Percentiles rank a stretch among this genome's conserved stretches.
phyloP scores from a whole-genome alignment of 2,113 vertebrate genomes.

The Scomber scombrus region DNA sequence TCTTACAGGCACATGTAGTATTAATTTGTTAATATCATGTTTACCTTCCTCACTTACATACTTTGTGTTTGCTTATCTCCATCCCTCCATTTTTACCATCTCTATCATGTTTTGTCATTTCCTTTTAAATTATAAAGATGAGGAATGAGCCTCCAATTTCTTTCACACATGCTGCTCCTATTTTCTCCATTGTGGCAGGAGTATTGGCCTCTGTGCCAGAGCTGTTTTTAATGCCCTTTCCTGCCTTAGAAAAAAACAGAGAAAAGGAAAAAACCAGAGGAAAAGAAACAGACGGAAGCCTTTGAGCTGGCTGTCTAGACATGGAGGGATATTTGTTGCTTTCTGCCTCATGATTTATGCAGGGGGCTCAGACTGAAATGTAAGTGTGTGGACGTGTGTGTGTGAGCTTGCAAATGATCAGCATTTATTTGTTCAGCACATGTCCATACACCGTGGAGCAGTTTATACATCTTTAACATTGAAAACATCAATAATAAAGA shows the following conservation, averaged over 20 bases:
- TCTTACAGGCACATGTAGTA: no score
- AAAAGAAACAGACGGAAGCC: conserved; percentile 77
- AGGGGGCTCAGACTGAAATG: conserved; percentile 26
- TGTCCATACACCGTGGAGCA: background rate
- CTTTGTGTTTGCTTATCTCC: background rate
- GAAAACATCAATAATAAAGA: background rate
- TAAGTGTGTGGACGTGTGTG: background rate
- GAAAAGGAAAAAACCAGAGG: conserved; percentile 59
- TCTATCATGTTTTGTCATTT: no score
- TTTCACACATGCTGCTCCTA: conserved; percentile 58
- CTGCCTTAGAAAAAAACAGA: conserved; percentile 71
- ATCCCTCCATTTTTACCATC: background rate
- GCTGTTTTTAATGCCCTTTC: conserved; percentile 73
- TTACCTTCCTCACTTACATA: no score
- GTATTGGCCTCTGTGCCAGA: conserved; percentile 48
- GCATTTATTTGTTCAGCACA: background rate
- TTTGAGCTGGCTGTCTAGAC: conserved; percentile 83
- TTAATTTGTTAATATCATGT: no score
- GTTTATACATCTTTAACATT: background rate
- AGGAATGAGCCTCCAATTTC: conserved; percentile 27
- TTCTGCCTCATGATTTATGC: conserved; percentile 62
- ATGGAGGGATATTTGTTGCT: conserved; percentile 78
- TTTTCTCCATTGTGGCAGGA: conserved; percentile 60
- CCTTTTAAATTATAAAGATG: background rate
- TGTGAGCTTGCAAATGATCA: background rate